phyloP scores from a whole-genome alignment of 2,888 invertebrate species.

The Andrena camellia region DNA sequence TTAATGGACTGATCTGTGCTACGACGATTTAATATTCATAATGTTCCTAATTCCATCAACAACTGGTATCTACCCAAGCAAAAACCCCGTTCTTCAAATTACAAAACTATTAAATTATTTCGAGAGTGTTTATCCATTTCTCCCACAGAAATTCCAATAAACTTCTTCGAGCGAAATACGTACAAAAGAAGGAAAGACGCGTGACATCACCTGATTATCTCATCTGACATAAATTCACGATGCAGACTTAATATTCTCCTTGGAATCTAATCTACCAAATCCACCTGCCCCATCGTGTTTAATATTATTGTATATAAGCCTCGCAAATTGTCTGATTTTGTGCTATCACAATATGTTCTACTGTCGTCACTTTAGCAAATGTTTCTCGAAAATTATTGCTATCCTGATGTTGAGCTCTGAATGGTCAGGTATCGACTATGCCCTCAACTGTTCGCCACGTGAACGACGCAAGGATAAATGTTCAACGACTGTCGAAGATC shows the following conservation, averaged over 20 bases:
- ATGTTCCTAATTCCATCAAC: background rate
- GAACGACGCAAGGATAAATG: background rate
- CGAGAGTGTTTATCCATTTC: no score
- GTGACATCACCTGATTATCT: no score
- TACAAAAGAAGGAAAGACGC: no score
- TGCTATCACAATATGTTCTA: background rate
- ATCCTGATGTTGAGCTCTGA: background rate
- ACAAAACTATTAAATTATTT: no score
- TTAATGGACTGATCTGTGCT: background rate
- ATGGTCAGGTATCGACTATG: no score
- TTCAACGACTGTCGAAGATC: background rate
- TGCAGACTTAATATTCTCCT: background rate
- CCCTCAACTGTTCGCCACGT: background rate
- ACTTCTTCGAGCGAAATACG: no score
- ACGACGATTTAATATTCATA: background rate
- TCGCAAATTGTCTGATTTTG: constrained; percentile 6
- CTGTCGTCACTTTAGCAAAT: background rate
- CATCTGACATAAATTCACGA: background rate
- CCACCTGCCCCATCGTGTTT: background rate
- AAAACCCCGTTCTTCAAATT: no score
- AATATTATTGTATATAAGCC: background rate
- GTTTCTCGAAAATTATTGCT: constrained; percentile 26
- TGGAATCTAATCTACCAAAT: background rate
- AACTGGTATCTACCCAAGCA: no score
- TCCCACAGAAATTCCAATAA: background rate